Conservation (phyloP, 2,888 invertebrate genomes). For the Tupiocoris notatus region DNA sequence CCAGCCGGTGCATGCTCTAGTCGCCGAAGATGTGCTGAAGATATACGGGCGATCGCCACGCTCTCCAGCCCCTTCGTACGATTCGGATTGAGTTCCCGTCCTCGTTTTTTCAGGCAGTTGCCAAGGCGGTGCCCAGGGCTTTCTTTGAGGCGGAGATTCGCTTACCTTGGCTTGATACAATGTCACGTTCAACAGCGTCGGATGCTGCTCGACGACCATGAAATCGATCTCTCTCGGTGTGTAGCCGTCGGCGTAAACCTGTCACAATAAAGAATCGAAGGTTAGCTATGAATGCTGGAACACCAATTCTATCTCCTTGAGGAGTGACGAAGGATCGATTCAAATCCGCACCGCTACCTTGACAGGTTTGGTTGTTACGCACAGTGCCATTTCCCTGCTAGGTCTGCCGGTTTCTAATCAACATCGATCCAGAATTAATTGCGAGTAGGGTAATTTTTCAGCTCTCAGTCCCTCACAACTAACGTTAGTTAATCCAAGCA, state of each 20-base stretch:
- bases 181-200: slow-evolving; percentile 80
- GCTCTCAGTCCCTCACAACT: no score
- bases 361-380: no score
- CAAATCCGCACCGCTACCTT: no score
- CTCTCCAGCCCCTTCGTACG: slow-evolving; percentile 48
- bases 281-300: no score
- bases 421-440: no score
- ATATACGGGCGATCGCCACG: slow-evolving; percentile 49
- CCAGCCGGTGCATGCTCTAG: neutral
- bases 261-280: slow-evolving; percentile 43
- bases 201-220: slow-evolving; percentile 80
- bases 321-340: no score
- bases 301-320: no score
- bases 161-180: slow-evolving; percentile 75
- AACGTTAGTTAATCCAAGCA: no score
- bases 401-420: no score
- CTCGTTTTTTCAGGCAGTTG: slow-evolving; percentile 9
- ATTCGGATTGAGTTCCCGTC: neutral
- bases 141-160: slow-evolving; percentile 35
- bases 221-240: slow-evolving; percentile 81
- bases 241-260: slow-evolving; percentile 84
- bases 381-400: no score
- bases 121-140: slow-evolving; percentile 41
- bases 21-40: slow-evolving; percentile 7
- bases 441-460: no score